Evolutionary conservation across 1,140 invertebrate species (phyloP).

Genomic region (Carcinoscorpius rotundicauda): DNA sequence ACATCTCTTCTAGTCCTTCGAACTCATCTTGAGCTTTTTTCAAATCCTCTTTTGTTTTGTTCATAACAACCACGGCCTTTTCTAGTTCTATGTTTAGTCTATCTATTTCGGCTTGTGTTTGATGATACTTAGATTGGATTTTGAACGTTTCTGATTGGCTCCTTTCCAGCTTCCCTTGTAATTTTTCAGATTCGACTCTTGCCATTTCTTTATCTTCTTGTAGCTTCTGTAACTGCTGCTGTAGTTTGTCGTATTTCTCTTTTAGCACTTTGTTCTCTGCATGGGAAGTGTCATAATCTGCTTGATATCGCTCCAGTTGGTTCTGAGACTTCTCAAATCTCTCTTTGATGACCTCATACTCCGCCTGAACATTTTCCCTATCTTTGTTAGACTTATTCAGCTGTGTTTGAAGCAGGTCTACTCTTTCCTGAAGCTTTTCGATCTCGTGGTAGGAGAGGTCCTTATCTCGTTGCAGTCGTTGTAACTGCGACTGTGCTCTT

Average conservation of each 20-base stretch:
- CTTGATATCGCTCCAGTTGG: constrained; percentile 41
- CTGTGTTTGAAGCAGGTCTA: constrained; percentile 63
- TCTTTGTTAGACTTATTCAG: constrained; percentile 68
- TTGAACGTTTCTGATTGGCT: constrained; percentile 75
- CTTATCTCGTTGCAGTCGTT: constrained; percentile 72
- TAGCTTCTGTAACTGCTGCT: constrained; percentile 61
- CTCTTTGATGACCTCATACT: constrained; percentile 72
- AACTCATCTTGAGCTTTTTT: constrained; percentile 73
- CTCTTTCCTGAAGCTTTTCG: constrained; percentile 61
- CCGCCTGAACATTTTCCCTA: constrained; percentile 63
- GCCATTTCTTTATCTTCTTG: constrained; percentile 76
- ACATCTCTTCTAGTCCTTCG: constrained; percentile 67
- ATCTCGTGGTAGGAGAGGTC: constrained; percentile 65
- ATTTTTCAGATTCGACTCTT: constrained; percentile 80
- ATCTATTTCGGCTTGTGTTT: constrained; percentile 71
- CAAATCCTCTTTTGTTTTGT: constrained; percentile 70
- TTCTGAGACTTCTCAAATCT: constrained; percentile 63
- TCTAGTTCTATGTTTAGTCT: constrained; percentile 71
- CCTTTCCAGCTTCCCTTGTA: constrained; percentile 84
- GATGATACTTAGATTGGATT: constrained; percentile 72
- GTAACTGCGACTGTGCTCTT: constrained; percentile 56
- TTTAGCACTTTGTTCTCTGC: constrained; percentile 75
- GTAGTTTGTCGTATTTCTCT: constrained; percentile 76
- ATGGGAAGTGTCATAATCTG: constrained; percentile 63
- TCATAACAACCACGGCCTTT: constrained; percentile 59